Percentiles rank a stretch among this genome's conserved stretches.
Evolutionary conservation across 2,113 vertebrate species (phyloP).

Genomic region (Phrynosoma platyrhinos): DNA sequence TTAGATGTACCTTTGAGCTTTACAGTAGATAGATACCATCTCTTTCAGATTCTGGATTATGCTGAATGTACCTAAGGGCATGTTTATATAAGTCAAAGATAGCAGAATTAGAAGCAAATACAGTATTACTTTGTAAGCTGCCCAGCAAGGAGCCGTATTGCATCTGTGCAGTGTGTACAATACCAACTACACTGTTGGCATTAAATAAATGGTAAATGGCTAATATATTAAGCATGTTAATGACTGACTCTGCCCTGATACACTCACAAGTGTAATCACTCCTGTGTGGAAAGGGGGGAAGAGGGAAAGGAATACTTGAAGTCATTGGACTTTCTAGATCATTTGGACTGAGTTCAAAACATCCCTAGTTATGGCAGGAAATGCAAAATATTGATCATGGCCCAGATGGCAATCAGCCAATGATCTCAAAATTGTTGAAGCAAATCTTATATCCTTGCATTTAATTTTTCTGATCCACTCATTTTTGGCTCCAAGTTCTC

Average conservation of each 20-base stretch:
- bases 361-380: background rate
- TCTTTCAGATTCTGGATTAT: slow-evolving; percentile 25
- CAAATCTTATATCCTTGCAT: background rate
- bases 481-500: too few species aligned
- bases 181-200: background rate
- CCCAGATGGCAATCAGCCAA: background rate
- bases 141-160: background rate
- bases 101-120: background rate
- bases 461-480: background rate
- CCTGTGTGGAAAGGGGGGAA: background rate
- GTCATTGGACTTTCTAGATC: background rate
- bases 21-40: slow-evolving; percentile 23
- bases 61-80: slow-evolving; percentile 20
- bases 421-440: background rate
- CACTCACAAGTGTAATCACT: background rate
- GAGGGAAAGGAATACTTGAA: background rate
- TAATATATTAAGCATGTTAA: background rate
- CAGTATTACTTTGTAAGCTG: background rate
- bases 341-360: background rate
- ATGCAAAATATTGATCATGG: background rate
- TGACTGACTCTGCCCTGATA: background rate
- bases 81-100: background rate
- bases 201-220: slow-evolving; percentile 12
- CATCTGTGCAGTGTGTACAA: background rate
- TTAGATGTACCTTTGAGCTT: background rate